Conservation (phyloP, 2,113 vertebrate genomes). For the Fulica atra region DNA sequence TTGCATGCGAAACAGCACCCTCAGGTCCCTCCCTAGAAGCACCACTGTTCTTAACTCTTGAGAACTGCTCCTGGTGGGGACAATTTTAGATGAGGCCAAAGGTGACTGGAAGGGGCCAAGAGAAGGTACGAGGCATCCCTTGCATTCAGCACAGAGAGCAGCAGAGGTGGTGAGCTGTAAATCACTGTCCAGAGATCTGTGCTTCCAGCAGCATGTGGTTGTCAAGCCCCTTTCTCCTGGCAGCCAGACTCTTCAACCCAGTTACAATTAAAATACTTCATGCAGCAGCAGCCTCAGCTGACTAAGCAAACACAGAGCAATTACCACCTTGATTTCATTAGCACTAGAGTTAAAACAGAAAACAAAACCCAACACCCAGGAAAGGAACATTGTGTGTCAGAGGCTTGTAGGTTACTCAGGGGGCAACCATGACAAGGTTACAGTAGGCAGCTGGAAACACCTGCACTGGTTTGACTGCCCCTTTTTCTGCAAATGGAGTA, state of each 20-base stretch:
- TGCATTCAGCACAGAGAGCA: not conserved
- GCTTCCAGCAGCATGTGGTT: not conserved
- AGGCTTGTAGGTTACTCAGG: not conserved
- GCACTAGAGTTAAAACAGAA: not conserved
- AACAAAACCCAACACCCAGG: not conserved
- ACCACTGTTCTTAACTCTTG: not conserved
- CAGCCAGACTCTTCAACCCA: not conserved
- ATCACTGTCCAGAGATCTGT: not conserved
- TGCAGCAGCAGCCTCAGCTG: not conserved
- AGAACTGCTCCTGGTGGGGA: not conserved
- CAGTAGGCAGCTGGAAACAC: not conserved
- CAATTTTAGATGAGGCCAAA: not conserved
- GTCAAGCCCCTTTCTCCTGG: not conserved
- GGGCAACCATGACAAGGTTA: not conserved
- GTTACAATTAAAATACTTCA: not conserved
- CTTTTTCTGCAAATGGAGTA: not conserved
- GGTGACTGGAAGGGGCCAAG: not conserved
- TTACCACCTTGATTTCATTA: not conserved
- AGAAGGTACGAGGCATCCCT: not conserved
- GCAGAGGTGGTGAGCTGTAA: not conserved
- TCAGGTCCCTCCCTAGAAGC: not conserved
- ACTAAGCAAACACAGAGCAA: not conserved
- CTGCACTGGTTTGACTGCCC: not conserved
- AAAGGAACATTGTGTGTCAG: not conserved
- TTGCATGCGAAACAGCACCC: not conserved